Evolutionary conservation across 2,888 invertebrate genomes (phyloP), one percentile per base, ranked within the genome.

Genomic region (Catocala fraxini): DNA sequence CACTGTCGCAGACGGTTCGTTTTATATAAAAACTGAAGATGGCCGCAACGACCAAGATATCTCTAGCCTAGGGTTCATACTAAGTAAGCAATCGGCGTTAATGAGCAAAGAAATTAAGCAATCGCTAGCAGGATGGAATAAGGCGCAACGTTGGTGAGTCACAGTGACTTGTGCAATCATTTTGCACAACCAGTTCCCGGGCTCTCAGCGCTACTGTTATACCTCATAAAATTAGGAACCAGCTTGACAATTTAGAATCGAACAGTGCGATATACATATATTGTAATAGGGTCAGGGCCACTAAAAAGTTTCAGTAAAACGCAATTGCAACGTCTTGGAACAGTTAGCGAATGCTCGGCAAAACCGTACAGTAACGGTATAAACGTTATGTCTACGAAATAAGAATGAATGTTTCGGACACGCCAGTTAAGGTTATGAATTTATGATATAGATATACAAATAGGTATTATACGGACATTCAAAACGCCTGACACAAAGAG

Each of bases 61-160:
- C 35, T 51, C 45, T 63, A 45, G 12, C 59, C 56, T 61, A 54
- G 45, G 52, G 64, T 69, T 67, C 66, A 35, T 45, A 57, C 49
- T 47, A 59, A 63, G 61, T 65, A 33, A 61, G 57, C 70, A 73
- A 81, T 81, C 71, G 59, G 76, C 81, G 82, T 83, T 86, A 89
- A 89, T 86, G 83, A 85, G 82, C 77, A 64, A 76, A 71, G 69
- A 82, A 78, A 85, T 89, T 86, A 84, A 85, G 89, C 85, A 89
- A 91, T 76, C 72, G 70, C 75, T 74, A 75, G 77, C 83, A 82
- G 83, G 84, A 86, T 85, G 84, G 84, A 87, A 85, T 86, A 88
- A 88, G 86, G 86, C 84, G 80, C 85, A 83, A 82, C 78, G 76
- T 68, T 81, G 82, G 88, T 92, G 92, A 92, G 85, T 92, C 91